Conservation (phyloP, 2,888 invertebrate species). For the Drosophila flavopinicola region DNA sequence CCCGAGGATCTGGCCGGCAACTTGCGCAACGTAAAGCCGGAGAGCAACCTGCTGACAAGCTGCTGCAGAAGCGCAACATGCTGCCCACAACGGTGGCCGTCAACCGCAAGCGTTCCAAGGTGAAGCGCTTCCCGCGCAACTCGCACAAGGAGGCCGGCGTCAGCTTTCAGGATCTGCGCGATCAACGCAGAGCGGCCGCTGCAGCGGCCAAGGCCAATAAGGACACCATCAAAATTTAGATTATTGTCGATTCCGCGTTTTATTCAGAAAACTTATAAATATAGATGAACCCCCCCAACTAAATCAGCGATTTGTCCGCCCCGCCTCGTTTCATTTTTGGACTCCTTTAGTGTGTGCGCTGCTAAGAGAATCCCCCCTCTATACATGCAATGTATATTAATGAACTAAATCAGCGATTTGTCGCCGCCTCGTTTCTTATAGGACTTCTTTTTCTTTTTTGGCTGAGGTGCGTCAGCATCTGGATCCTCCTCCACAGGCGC, state of each 20-base stretch:
- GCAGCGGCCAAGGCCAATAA: slow-evolving; percentile 44
- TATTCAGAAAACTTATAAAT: slow-evolving; percentile 36
- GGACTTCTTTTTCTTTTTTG: slow-evolving; percentile 77
- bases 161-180: slow-evolving; percentile 78
- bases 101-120: slow-evolving; percentile 89
- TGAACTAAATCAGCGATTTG: slow-evolving; percentile 42
- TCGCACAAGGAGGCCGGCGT: slow-evolving; percentile 83
- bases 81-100: slow-evolving; percentile 89
- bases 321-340: too few relatives aligned
- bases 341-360: too few relatives aligned
- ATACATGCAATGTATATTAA: not conserved
- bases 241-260: slow-evolving; percentile 16
- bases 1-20: slow-evolving; percentile 89
- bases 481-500: slow-evolving; percentile 49
- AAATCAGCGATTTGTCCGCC: too few relatives aligned
- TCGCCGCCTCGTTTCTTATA: slow-evolving; percentile 60
- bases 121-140: slow-evolving; percentile 89
- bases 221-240: slow-evolving; percentile 56
- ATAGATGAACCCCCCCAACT: slow-evolving; percentile 6
- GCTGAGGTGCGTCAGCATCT: slow-evolving; percentile 42
- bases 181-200: slow-evolving; percentile 59
- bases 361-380: not conserved
- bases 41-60: slow-evolving; percentile 91
- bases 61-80: slow-evolving; percentile 95
- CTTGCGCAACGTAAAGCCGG: slow-evolving; percentile 89